Conservation (phyloP, 2,797 vertebrate species). For the Avahi laniger region DNA sequence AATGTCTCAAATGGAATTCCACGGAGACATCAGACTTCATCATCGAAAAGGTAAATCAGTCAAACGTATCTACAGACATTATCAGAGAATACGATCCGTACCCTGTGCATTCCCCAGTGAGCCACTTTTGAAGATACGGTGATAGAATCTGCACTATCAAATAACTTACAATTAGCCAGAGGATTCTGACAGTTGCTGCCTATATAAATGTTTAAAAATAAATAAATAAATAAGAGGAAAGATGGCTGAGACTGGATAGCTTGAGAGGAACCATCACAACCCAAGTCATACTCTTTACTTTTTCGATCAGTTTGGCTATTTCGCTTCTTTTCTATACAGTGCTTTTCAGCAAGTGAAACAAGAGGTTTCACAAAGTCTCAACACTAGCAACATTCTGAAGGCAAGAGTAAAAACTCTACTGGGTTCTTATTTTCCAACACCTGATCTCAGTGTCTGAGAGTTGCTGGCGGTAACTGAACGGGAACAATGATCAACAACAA, state of each 20-base stretch:
- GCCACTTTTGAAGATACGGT: neutral
- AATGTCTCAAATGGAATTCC: conserved; percentile 19
- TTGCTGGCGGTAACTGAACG: neutral
- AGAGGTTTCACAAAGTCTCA: neutral
- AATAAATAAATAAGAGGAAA: neutral
- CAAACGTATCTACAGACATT: neutral
- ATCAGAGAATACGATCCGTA: neutral
- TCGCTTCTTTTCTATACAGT: neutral
- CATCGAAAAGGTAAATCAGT: neutral
- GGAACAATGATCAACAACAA: neutral
- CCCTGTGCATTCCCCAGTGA: neutral
- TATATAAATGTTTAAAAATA: neutral
- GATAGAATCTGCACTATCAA: neutral
- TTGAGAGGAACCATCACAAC: neutral
- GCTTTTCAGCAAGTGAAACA: conserved; percentile 20
- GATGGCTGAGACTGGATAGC: neutral
- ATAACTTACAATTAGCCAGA: neutral
- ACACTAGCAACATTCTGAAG: neutral
- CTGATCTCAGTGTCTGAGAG: neutral
- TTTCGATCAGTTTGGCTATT: neutral
- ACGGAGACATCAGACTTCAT: neutral
- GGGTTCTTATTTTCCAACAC: conserved; percentile 45
- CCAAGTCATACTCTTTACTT: neutral
- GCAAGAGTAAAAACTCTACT: neutral
- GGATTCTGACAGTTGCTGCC: neutral